Conservation (phyloP, 2,888 invertebrate genomes). For the Doris montereyensis region DNA sequence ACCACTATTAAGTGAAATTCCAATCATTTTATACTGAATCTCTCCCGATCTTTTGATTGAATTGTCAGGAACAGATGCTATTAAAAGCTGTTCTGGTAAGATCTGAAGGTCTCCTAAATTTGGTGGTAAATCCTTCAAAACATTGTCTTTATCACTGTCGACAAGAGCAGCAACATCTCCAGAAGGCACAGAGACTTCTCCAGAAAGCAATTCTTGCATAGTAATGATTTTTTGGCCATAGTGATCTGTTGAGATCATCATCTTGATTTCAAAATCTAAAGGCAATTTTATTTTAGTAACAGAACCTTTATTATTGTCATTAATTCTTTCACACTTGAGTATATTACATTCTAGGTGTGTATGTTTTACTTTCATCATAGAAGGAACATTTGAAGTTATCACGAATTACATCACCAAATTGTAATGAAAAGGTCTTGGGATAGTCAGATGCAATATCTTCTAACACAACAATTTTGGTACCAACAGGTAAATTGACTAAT, state of each 20-base stretch:
- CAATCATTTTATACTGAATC: constrained; percentile 4
- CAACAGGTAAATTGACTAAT: constrained; percentile 47
- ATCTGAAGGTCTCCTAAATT: constrained; percentile 21
- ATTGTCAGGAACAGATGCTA: background rate
- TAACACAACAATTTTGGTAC: constrained; percentile 51
- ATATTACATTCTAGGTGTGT: constrained; percentile 33
- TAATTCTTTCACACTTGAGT: constrained; percentile 51
- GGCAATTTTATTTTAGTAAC: constrained; percentile 53
- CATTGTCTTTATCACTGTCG: background rate
- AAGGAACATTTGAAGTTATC: constrained; percentile 51
- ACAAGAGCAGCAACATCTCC: constrained; percentile 28
- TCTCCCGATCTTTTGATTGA: background rate
- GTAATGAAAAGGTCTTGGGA: constrained; percentile 57
- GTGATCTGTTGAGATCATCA: constrained; percentile 34
- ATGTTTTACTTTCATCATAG: constrained; percentile 51
- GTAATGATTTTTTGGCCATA: constrained; percentile 23
- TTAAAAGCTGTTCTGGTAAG: background rate
- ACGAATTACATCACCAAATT: constrained; percentile 55
- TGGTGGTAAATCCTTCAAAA: constrained; percentile 18
- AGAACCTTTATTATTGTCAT: constrained; percentile 45
- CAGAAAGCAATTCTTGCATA: constrained; percentile 39
- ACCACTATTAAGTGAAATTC: constrained; percentile 17
- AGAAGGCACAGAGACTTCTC: constrained; percentile 48
- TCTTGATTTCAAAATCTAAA: constrained; percentile 55
- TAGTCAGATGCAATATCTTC: constrained; percentile 61